phyloP scores from a whole-genome alignment of 2,797 vertebrate genomes.

The Cirrhinus molitorella region DNA sequence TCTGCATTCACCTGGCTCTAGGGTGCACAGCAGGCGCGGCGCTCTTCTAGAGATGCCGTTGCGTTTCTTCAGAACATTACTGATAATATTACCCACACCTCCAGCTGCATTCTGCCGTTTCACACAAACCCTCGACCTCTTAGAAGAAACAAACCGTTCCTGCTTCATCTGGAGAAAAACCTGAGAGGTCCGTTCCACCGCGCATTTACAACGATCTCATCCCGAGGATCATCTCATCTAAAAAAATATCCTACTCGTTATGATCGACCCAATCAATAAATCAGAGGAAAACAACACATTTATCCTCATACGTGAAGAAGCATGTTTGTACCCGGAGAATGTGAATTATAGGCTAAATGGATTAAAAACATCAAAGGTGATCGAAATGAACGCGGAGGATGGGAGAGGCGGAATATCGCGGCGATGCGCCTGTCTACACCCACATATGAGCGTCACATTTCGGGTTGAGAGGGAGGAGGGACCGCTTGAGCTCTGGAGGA shows the following conservation, averaged over 20 bases:
- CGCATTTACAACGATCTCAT: constrained; percentile 11
- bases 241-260: neutral
- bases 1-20: constrained; percentile 90
- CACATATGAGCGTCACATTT: constrained; percentile 44
- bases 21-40: constrained; percentile 93
- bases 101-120: constrained; percentile 79
- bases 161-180: constrained; percentile 80
- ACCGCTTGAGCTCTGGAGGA: constrained; percentile 39
- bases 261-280: constrained; percentile 53
- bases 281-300: neutral
- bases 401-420: neutral
- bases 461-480: constrained; percentile 37
- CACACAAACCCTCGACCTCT: constrained; percentile 84
- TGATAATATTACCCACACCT: constrained; percentile 93
- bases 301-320: neutral
- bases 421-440: constrained; percentile 32
- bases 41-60: constrained; percentile 94
- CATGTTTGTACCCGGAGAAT: neutral
- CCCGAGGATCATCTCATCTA: neutral
- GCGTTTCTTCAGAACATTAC: constrained; percentile 94
- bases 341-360: neutral
- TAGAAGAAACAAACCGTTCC: constrained; percentile 82
- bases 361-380: neutral
- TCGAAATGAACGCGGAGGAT: neutral
- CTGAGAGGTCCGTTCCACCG: neutral